These are phyloP conservation scores for Leucozona laternaria DNA, from an alignment of 2,888 invertebrate genomes.

Conservation along the genomic window DNA sequence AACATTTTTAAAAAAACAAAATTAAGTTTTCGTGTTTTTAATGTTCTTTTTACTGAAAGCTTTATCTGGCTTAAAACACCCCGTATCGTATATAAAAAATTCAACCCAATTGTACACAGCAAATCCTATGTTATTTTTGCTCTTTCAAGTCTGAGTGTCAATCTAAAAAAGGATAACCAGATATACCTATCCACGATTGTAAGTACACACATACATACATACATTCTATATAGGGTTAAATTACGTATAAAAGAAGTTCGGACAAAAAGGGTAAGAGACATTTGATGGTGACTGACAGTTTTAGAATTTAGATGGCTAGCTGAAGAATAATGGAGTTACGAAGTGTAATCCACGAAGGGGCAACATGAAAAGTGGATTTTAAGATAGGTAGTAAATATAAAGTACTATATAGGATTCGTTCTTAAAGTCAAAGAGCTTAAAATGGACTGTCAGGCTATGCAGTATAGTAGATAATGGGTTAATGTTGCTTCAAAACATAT, in stretches of 20 bases:
- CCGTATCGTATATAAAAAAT: background rate
- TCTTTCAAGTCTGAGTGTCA: conserved; percentile 59
- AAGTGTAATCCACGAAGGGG: conserved; percentile 68
- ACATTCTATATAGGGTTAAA: conserved; percentile 47
- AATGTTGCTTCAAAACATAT: conserved; percentile 73
- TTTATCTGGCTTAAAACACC: conserved; percentile 2
- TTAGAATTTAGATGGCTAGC: conserved; percentile 50
- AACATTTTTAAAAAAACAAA: background rate
- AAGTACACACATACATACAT: conserved; percentile 29
- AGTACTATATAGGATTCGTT: conserved; percentile 38
- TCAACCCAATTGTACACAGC: conserved; percentile 12
- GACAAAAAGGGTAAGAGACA: conserved; percentile 46
- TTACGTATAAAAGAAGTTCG: conserved; percentile 38
- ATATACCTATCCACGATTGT: conserved; percentile 23
- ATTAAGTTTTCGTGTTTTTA: conserved; percentile 21
- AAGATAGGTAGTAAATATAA: conserved; percentile 50
- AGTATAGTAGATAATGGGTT: conserved; percentile 60
- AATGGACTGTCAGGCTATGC: conserved; percentile 57
- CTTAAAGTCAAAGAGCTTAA: conserved; percentile 72
- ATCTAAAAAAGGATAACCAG: conserved; percentile 60
- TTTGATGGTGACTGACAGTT: conserved; percentile 68
- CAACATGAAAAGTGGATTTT: conserved; percentile 71
- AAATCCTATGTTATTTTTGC: conserved; percentile 51
- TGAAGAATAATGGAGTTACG: conserved; percentile 57
- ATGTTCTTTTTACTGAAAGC: background rate